Percentiles rank a stretch among this genome's conserved stretches.
These are phyloP conservation scores for Asteroscopus sphinx DNA, from an alignment of 2,888 invertebrate genomes.

Conservation along the genomic window DNA sequence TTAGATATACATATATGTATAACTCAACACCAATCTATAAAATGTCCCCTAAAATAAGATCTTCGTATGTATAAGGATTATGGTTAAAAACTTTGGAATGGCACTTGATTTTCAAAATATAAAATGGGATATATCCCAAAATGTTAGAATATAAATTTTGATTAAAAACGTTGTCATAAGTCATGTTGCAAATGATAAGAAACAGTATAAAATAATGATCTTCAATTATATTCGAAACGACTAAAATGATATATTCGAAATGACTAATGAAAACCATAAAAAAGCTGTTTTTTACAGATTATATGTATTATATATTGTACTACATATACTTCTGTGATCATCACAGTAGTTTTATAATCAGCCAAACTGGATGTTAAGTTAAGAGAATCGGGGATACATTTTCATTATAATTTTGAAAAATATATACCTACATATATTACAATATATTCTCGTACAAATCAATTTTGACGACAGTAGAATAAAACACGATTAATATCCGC, in stretches of 20 bases:
- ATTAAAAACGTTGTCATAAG: conserved; percentile 19
- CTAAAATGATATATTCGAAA: no score
- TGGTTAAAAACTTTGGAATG: conserved; percentile 11
- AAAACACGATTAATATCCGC: not conserved
- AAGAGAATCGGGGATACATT: no score
- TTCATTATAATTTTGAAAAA: no score
- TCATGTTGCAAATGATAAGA: conserved; percentile 2
- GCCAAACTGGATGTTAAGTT: not conserved
- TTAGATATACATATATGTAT: conserved; percentile 31
- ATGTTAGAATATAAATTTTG: conserved; percentile 31
- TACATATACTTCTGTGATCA: conserved; percentile 12
- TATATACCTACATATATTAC: no score
- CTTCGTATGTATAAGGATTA: conserved; percentile 23
- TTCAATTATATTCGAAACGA: no score
- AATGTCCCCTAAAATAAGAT: conserved; percentile 41
- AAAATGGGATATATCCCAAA: conserved; percentile 30
- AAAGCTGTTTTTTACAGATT: no score
- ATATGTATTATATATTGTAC: conserved; percentile 5
- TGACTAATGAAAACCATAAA: not conserved
- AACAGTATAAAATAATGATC: not conserved
- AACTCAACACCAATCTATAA: conserved; percentile 47
- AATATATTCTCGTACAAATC: no score
- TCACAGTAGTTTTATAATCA: not conserved
- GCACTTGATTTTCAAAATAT: conserved; percentile 29
- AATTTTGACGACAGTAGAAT: no score